Evolutionary conservation across 2,113 vertebrate genomes (phyloP).

Genomic region (Callorhinus ursinus): DNA sequence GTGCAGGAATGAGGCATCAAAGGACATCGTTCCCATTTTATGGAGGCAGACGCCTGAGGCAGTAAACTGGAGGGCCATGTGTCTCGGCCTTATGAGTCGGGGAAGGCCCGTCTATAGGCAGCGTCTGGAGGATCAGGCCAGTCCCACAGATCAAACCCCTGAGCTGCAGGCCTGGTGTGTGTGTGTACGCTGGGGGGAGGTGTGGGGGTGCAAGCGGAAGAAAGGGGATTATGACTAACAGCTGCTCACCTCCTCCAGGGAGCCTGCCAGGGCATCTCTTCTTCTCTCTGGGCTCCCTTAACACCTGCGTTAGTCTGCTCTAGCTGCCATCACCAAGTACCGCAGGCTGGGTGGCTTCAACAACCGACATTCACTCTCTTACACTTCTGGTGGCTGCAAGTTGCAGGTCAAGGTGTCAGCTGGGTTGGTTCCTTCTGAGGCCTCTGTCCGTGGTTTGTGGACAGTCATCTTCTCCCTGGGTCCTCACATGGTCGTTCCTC

Average conservation of each 20-base stretch:
- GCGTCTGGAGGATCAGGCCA: neutral
- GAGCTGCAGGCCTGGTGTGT: rapidly evolving
- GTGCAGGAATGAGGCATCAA: neutral
- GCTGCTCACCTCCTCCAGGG: neutral
- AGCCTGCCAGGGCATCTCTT: neutral
- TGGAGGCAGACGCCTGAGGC: neutral
- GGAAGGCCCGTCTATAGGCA: neutral
- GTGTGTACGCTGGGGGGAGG: neutral
- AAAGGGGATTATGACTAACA: neutral
- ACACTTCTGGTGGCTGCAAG: neutral
- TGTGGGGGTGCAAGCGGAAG: neutral
- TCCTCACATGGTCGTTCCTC: neutral
- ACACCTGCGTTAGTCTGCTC: neutral
- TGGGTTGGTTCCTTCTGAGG: neutral
- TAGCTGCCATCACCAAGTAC: neutral
- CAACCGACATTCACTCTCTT: neutral
- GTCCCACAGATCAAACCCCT: neutral
- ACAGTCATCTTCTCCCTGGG: neutral
- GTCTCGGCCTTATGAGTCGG: neutral
- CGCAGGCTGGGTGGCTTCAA: neutral
- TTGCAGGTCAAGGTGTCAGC: too few species aligned
- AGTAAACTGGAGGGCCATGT: neutral
- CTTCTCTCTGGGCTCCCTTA: neutral
- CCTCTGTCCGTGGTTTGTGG: neutral
- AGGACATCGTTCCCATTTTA: neutral